phyloP scores from a whole-genome alignment of 2,888 invertebrate genomes.

The Paralinhomoeus sp. region DNA sequence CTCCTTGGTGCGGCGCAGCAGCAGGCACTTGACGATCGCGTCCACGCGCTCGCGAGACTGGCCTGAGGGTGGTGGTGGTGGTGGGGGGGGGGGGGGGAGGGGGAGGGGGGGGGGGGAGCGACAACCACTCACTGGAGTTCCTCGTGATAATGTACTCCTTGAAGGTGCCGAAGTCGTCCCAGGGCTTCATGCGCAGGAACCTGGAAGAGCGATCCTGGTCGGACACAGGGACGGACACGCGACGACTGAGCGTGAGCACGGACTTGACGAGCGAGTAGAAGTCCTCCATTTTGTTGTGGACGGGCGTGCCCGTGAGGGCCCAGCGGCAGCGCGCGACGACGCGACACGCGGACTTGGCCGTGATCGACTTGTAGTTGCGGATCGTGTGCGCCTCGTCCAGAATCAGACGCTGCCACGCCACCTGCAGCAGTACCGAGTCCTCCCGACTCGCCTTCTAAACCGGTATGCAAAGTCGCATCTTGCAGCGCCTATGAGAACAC shows the following conservation, averaged over 20 bases:
- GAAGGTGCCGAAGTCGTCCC: conserved; percentile 70
- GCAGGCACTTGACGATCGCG: conserved; percentile 55
- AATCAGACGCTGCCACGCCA: conserved; percentile 62
- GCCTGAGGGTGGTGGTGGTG: conserved; percentile 7
- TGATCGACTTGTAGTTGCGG: conserved; percentile 41
- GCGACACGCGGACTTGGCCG: conserved; percentile 44
- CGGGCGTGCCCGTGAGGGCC: conserved; percentile 63
- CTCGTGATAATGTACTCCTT: conserved; percentile 42
- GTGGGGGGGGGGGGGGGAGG: too few species aligned
- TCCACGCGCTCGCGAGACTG: conserved; percentile 47
- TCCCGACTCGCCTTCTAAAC: too few species aligned
- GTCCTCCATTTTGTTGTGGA: conserved; percentile 70
- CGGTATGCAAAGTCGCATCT: too few species aligned
- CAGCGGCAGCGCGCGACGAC: conserved; percentile 44
- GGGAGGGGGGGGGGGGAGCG: background rate
- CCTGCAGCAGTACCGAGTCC: conserved; percentile 30
- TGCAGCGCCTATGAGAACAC: too few species aligned
- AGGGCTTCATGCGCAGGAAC: conserved; percentile 62
- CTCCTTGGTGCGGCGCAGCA: conserved; percentile 64
- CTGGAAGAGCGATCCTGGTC: conserved; percentile 25
- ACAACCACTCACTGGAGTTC: background rate
- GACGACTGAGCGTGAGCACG: background rate
- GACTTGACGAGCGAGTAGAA: conserved; percentile 31
- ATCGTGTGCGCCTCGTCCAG: conserved; percentile 82
- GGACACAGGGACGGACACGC: conserved; percentile 3